Evolutionary conservation across 2,888 invertebrate genomes (phyloP), one percentile per base, ranked within the genome.

Genomic region (Pardosa pseudoannulata): DNA sequence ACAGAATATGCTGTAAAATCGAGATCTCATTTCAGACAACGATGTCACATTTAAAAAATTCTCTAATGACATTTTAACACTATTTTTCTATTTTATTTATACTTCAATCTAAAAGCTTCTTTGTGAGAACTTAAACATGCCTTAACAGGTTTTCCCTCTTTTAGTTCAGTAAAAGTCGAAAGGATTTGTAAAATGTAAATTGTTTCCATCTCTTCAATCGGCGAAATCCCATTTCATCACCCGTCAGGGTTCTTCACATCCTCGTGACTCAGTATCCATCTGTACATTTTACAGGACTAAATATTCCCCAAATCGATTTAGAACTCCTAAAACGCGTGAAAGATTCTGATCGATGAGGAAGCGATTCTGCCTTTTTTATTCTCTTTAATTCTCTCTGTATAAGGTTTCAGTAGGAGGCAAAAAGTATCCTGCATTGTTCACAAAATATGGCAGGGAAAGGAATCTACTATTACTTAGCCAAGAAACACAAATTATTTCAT

Each of bases 391-490:
- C 36, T 67, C 46, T n/a, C 68, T 27, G 56, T 27, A 31, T 9
- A 50, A 9, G 36, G 64, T 19, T 39, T 73, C 27, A 31, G 23
- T 19, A n/a, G 16, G 50, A 19, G 23, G 46, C 32, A 36, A 56
- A 50, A 68, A 29, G 65, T 13, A 16, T 28, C 29, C 13, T 13
- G 29, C 23, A 79, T 70, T 79, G 23, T 62, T 36, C 29, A 56
- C 32, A 65, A 71, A 64, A 41, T 64, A 46, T 79, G 41, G 64
- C 50, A 56, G 39, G 64, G 62, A 79, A 31, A 27, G 29, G 72
- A 65, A 72, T 46, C 29, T n/a, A 50, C 73, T 62, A 73, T 80
- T 67, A 62, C 74, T 29, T n/a, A n/a, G n/a, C n/a, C n/a, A n/a
- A n/a, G n/a, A n/a, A n/a, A n/a, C n/a, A n/a, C n/a, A n/a, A n/a